Conservation (phyloP, 1,140 invertebrate species). For the Lysiphlebus fabarum region DNA sequence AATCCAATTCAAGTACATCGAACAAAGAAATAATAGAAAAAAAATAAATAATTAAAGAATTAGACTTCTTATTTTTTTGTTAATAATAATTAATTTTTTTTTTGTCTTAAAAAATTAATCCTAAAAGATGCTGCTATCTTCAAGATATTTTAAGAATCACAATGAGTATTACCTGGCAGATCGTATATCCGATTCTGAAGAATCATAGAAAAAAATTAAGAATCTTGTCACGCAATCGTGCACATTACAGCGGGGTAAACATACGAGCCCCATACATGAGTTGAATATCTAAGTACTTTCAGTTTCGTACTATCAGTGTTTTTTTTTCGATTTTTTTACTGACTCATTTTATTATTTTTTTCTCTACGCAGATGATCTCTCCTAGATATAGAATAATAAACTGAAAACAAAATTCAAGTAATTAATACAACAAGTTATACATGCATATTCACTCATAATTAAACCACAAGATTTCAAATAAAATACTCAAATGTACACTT, state of each 20-base stretch:
- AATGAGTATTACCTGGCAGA: no score
- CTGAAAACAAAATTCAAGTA: no score
- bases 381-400: no score
- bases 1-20: no score
- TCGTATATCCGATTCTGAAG: not conserved
- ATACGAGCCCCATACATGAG: constrained; percentile 37
- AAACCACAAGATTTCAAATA: constrained; percentile 2
- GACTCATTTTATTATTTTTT: constrained; percentile 4
- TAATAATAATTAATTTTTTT: no score
- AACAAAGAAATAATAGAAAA: no score
- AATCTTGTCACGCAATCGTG: constrained; percentile 34
- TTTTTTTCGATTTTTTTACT: not conserved
- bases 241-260: constrained; percentile 40
- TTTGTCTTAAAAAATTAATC: no score
- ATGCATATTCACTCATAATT: not conserved
- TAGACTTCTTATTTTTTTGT: no score
- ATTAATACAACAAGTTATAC: no score
- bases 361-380: not conserved
- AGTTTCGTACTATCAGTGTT: not conserved
- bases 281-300: constrained; percentile 30
- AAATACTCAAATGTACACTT: constrained; percentile 17
- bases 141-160: no score
- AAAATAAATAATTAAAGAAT: no score
- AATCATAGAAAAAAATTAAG: constrained; percentile 32
- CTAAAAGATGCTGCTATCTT: no score